These are phyloP conservation scores for Deilephila porcellus DNA, from an alignment of 2,888 invertebrate genomes.

Conservation along the genomic window DNA sequence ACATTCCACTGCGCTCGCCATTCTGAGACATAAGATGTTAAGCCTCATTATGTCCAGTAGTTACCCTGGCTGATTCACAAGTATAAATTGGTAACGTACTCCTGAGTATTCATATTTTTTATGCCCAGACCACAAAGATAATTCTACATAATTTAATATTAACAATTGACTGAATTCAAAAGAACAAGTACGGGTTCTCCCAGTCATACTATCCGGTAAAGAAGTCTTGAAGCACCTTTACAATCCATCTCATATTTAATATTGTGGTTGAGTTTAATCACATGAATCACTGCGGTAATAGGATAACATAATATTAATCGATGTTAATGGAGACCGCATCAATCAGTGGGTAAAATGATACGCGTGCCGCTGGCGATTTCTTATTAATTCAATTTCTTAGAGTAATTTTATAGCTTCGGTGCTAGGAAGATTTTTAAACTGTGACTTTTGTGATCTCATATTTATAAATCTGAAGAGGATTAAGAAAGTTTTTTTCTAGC, in stretches of 20 bases:
- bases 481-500: too few relatives aligned
- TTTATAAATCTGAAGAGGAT: not conserved
- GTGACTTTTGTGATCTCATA: not conserved
- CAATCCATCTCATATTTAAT: not conserved
- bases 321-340: constrained; percentile 13
- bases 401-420: not conserved
- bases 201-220: not conserved
- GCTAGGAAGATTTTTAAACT: not conserved
- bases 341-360: not conserved
- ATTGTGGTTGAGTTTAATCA: constrained; percentile 9
- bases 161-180: too few relatives aligned
- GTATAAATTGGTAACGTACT: too few relatives aligned
- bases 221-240: not conserved
- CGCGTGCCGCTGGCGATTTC: too few relatives aligned
- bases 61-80: too few relatives aligned
- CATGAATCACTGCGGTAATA: constrained; percentile 22
- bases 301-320: constrained; percentile 12
- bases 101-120: too few relatives aligned
- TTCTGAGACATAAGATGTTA: too few relatives aligned
- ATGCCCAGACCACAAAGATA: too few relatives aligned
- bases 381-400: not conserved
- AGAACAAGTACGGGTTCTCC: too few relatives aligned
- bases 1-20: too few relatives aligned
- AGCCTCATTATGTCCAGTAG: too few relatives aligned
- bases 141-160: too few relatives aligned